These are phyloP conservation scores for Formica selysi DNA, from an alignment of 1,140 invertebrate genomes.

Conservation along the genomic window DNA sequence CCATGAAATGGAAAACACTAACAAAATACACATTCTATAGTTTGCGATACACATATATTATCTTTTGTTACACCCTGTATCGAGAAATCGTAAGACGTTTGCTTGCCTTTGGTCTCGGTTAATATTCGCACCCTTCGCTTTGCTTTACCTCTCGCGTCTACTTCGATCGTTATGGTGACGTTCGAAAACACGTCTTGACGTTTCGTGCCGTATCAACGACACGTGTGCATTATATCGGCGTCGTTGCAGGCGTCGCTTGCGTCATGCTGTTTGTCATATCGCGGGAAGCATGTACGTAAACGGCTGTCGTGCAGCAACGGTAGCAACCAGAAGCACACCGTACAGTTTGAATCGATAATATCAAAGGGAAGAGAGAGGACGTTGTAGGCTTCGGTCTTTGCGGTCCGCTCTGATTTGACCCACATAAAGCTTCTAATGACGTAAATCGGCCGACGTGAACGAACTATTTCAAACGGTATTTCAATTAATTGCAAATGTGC, in stretches of 20 bases:
- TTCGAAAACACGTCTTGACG: slow-evolving; percentile 65
- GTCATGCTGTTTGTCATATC: slow-evolving; percentile 77
- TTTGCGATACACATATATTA: not conserved
- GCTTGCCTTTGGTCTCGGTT: slow-evolving; percentile 7
- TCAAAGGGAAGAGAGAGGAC: slow-evolving; percentile 57
- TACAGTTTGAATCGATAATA: slow-evolving; percentile 70
- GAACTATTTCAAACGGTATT: not conserved
- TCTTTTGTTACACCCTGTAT: not conserved
- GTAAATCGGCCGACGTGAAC: slow-evolving; percentile 14
- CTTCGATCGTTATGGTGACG: slow-evolving; percentile 25
- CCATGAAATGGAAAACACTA: too few species aligned
- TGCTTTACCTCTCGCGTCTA: slow-evolving; percentile 10
- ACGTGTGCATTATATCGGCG: slow-evolving; percentile 62
- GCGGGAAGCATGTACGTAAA: slow-evolving; percentile 73
- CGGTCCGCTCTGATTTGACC: slow-evolving; percentile 61
- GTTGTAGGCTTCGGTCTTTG: slow-evolving; percentile 41
- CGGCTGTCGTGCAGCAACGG: slow-evolving; percentile 69
- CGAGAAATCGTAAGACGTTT: not conserved
- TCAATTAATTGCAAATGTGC: not conserved
- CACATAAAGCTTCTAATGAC: slow-evolving; percentile 40
- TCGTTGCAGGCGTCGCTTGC: slow-evolving; percentile 58
- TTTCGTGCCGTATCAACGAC: slow-evolving; percentile 72
- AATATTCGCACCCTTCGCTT: slow-evolving; percentile 45
- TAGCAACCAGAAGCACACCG: slow-evolving; percentile 53
- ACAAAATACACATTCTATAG: not conserved